Evolutionary conservation across 2,888 invertebrate genomes (phyloP).

Genomic region (Pristionchus exspectatus): DNA sequence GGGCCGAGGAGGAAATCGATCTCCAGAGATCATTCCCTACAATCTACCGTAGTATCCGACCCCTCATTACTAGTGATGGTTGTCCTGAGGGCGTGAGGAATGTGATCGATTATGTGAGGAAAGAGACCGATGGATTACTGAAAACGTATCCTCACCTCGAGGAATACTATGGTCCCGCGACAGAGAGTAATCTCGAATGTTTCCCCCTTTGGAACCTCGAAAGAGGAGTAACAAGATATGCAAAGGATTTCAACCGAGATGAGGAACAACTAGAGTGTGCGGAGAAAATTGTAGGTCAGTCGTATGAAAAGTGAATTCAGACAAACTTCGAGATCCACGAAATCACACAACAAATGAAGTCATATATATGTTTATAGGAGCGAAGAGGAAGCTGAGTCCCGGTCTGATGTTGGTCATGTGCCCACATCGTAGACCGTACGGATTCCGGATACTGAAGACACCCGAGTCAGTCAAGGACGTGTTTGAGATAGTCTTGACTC

Average conservation of each 20-base stretch:
- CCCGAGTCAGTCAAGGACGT: background rate
- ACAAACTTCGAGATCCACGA: background rate
- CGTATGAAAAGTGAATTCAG: too few relatives aligned
- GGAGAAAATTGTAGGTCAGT: constrained; percentile 20
- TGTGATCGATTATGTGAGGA: background rate
- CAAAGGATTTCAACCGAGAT: too few relatives aligned
- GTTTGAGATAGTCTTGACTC: background rate
- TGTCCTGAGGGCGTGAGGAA: background rate
- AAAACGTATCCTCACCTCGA: background rate
- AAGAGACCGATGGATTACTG: background rate
- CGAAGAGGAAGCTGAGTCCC: background rate
- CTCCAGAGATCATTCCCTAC: background rate
- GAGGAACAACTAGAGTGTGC: too few relatives aligned
- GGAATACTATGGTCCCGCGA: too few relatives aligned
- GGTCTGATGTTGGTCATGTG: constrained; percentile 3
- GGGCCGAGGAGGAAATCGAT: background rate
- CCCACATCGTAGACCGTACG: background rate
- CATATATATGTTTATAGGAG: background rate
- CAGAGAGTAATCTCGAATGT: too few relatives aligned
- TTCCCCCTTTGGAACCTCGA: too few relatives aligned
- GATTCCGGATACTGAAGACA: constrained; percentile 11
- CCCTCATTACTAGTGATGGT: background rate
- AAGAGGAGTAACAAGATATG: too few relatives aligned
- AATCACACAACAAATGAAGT: too few relatives aligned
- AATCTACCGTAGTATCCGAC: too few relatives aligned